Conservation (phyloP, 2,797 vertebrate species). For the Scolopax bukidnonensis region DNA sequence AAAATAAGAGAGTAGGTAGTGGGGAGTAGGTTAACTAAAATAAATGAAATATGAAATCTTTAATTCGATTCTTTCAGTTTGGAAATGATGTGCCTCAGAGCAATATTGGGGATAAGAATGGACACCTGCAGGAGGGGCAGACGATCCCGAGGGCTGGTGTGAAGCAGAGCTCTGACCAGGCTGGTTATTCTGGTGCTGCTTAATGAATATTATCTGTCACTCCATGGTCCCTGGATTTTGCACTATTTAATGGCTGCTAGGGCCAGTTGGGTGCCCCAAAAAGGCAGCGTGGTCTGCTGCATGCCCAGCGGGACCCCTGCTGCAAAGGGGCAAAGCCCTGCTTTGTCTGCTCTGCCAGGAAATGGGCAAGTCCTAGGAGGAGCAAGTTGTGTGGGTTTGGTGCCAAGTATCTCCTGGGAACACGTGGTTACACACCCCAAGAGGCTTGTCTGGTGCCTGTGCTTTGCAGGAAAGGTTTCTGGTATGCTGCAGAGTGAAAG, state of each 20-base stretch:
- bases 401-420: neutral
- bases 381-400: neutral
- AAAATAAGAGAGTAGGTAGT: neutral
- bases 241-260: neutral
- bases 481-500: neutral
- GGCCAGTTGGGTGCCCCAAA: neutral
- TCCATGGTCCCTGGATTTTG: too few relatives aligned
- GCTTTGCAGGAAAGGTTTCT: neutral
- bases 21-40: neutral
- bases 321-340: neutral
- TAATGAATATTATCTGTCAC: too few relatives aligned
- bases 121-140: too few relatives aligned
- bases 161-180: neutral
- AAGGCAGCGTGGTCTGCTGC: neutral
- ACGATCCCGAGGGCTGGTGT: fast-evolving
- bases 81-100: neutral
- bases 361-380: neutral
- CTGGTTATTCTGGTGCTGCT: neutral
- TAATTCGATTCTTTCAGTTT: neutral
- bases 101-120: too few relatives aligned
- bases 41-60: neutral
- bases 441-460: neutral
- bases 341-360: fast-evolving
- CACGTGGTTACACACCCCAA: fast-evolving
- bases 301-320: fast-evolving